phyloP scores from a whole-genome alignment of 1,140 invertebrate species.

The Monochamus saltuarius region DNA sequence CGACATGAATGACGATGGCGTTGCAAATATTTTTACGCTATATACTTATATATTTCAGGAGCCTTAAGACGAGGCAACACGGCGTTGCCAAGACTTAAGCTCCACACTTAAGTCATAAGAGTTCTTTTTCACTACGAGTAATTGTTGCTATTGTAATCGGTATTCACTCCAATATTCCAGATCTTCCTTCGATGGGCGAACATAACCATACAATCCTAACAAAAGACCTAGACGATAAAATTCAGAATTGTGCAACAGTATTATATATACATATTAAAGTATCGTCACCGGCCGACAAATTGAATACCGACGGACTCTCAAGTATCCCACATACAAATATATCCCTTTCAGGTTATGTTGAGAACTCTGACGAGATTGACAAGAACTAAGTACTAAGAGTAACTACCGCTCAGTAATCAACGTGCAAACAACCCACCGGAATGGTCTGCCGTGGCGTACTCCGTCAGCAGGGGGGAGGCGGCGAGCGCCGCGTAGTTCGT shows the following conservation, averaged over 20 bases:
- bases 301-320: no score
- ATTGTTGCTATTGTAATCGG: no score
- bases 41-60: no score
- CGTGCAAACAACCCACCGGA: constrained; percentile 94
- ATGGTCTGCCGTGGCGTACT: constrained; percentile 83
- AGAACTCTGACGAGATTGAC: no score
- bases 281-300: constrained; percentile 6
- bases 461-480: constrained; percentile 77
- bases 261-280: background rate
- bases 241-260: background rate
- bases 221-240: background rate
- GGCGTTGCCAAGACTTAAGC: no score
- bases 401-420: constrained; percentile 45
- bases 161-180: constrained; percentile 1
- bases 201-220: background rate
- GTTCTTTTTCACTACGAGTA: no score
- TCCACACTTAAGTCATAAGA: no score
- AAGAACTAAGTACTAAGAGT: constrained; percentile 15
- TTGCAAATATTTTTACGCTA: constrained; percentile 9
- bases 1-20: constrained; percentile 20
- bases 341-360: no score
- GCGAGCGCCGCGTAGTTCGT: constrained; percentile 84
- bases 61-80: no score
- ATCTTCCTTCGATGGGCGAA: background rate
- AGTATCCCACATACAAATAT: no score